phyloP scores from a whole-genome alignment of 2,113 vertebrate species.

The Odocoileus virginianus region DNA sequence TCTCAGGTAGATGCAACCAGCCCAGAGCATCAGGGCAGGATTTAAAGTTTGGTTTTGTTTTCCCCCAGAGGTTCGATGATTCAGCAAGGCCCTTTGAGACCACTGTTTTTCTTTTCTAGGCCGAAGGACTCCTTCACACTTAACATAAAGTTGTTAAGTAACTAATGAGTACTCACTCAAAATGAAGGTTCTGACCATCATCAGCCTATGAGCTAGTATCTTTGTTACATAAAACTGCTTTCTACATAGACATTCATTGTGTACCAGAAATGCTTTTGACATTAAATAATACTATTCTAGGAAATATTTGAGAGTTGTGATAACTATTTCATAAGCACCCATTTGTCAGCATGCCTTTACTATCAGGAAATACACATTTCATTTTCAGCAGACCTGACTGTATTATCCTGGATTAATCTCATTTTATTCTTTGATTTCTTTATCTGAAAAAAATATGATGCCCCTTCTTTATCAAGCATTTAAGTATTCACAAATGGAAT shows the following conservation, averaged over 20 bases:
- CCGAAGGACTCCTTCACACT: background rate
- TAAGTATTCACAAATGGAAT: background rate
- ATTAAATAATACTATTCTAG: background rate
- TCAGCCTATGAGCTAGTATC: background rate
- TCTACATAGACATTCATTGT: background rate
- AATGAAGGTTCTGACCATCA: background rate
- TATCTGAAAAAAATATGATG: background rate
- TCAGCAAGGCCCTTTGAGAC: background rate
- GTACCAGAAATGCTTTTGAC: background rate
- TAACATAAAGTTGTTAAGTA: background rate
- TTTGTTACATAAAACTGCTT: background rate
- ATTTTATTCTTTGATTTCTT: background rate
- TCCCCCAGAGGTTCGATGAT: background rate
- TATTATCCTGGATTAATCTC: background rate
- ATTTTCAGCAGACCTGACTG: background rate
- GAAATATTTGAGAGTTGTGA: background rate
- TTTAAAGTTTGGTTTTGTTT: background rate
- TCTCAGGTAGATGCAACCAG: background rate
- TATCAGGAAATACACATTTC: background rate
- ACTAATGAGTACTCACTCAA: background rate
- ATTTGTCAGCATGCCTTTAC: background rate
- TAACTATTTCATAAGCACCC: background rate
- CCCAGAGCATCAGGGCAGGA: background rate
- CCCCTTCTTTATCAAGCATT: background rate
- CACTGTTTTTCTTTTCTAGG: background rate